These are phyloP conservation scores for Brenthis ino DNA, from an alignment of 2,888 invertebrate species.

Conservation along the genomic window DNA sequence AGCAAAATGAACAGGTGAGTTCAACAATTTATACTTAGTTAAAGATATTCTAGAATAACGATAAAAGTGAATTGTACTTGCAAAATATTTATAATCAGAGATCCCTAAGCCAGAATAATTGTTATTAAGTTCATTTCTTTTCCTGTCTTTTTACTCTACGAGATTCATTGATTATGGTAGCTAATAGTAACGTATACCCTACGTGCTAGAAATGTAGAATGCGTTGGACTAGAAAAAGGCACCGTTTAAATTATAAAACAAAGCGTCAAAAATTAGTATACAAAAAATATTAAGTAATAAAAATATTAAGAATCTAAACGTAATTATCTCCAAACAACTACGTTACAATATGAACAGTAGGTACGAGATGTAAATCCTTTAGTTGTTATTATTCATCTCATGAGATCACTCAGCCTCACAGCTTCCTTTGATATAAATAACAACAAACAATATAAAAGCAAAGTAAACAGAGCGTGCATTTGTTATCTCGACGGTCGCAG, in stretches of 20 bases:
- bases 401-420: neutral
- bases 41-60: neutral
- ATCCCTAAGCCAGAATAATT: no score
- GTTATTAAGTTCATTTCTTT: no score
- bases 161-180: no score
- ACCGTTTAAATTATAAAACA: no score
- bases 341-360: neutral
- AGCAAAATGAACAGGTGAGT: slow-evolving; percentile 53
- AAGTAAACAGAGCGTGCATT: slow-evolving; percentile 22
- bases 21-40: neutral
- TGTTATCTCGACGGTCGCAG: slow-evolving; percentile 17
- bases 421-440: slow-evolving; percentile 15
- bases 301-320: neutral
- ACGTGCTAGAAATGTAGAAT: no score
- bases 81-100: no score
- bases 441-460: slow-evolving; percentile 17
- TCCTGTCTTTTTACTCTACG: no score
- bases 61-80: no score
- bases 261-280: no score
- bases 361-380: neutral
- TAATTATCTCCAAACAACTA: neutral
- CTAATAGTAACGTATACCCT: no score
- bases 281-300: no score
- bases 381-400: slow-evolving; percentile 8
- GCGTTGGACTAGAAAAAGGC: no score